Percentiles rank a stretch among this genome's conserved stretches.
Evolutionary conservation across 2,888 invertebrate genomes (phyloP).

Genomic region (Buathra laborator): DNA sequence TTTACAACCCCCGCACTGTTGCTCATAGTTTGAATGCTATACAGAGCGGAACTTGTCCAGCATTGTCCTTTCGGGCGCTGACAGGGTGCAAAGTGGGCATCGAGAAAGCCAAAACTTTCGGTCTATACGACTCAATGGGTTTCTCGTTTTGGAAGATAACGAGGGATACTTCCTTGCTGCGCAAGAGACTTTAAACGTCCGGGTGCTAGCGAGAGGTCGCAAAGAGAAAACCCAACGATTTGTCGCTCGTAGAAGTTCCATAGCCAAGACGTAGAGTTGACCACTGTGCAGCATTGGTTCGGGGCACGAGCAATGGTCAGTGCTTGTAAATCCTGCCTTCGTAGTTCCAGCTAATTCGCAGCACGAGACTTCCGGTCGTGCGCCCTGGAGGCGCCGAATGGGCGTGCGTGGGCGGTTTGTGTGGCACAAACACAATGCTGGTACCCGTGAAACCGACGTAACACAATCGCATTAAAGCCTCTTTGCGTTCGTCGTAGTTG

Average conservation of each 20-base stretch:
- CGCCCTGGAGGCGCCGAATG: constrained; percentile 62
- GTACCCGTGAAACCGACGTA: constrained; percentile 71
- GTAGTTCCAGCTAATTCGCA: constrained; percentile 77
- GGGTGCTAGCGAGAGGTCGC: constrained; percentile 2
- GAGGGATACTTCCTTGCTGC: constrained; percentile 1
- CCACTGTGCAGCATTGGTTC: constrained; percentile 8
- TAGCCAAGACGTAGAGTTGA: constrained; percentile 17
- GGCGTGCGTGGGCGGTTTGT: constrained; percentile 82
- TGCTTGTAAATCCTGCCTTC: constrained; percentile 56
- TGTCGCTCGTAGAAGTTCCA: constrained; percentile 8
- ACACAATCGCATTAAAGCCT: constrained; percentile 54
- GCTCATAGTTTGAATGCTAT: neutral
- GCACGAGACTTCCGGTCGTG: constrained; percentile 81
- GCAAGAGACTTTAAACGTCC: constrained; percentile 15
- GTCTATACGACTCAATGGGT: constrained; percentile 12
- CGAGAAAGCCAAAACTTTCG: constrained; percentile 15
- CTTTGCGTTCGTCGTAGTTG: constrained; percentile 35
- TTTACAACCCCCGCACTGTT: constrained; percentile 52
- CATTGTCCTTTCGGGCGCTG: constrained; percentile 35
- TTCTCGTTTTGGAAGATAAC: constrained; percentile 46
- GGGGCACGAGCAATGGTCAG: neutral
- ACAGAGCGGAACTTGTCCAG: constrained; percentile 29
- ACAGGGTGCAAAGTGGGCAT: constrained; percentile 38
- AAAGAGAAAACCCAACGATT: constrained; percentile 45
- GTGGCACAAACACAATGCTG: constrained; percentile 78